phyloP scores from a whole-genome alignment of 2,113 vertebrate species.

The chimpanzee (Pan troglodytes) region NHGRI_mPanTro3-v2.1_pri NC_072412.2:61738001-61738500 shows the following conservation, averaged over 20 bases:
- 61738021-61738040: no score
- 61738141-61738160: neutral
- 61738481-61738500: neutral
- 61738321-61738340: neutral
- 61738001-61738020: neutral
- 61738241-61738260: neutral
- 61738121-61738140: neutral
- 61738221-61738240: neutral
- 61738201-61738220: neutral
- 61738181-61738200: neutral
- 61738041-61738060: neutral
- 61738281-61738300: neutral
- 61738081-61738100: neutral
- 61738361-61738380: neutral
- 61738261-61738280: neutral
- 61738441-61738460: neutral
- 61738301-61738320: neutral
- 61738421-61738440: neutral
- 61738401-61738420: neutral
- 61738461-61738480: neutral
- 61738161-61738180: neutral
- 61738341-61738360: neutral
- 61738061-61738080: neutral
- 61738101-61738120: neutral
- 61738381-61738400: neutral